Evolutionary conservation across 1,140 invertebrate species (phyloP).

Genomic region (Lasaia peninsularis): DNA sequence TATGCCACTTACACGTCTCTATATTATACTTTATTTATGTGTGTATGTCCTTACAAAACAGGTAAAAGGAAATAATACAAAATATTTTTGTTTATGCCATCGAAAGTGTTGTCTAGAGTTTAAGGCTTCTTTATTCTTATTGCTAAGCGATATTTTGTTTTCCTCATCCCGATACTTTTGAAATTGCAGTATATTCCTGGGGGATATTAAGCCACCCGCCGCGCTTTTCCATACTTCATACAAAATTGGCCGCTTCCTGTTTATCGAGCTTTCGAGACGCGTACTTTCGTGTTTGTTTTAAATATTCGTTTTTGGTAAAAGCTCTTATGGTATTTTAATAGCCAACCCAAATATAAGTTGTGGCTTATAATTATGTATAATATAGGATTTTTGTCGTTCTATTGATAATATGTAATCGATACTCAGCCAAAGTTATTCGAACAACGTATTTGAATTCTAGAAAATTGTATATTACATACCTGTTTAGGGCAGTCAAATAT

Average conservation of each 20-base stretch:
- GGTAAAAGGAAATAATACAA: no score
- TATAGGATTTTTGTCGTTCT: no score
- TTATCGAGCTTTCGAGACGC: constrained; percentile 30
- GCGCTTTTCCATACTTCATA: constrained; percentile 40
- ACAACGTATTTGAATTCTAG: no score
- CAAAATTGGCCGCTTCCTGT: constrained; percentile 45
- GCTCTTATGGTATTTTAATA: background rate
- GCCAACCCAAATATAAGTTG: no score
- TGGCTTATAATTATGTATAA: no score
- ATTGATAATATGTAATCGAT: no score
- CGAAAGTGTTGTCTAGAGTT: constrained; percentile 19
- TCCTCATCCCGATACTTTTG: constrained; percentile 38
- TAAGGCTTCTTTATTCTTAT: constrained; percentile 33
- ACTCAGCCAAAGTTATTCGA: no score
- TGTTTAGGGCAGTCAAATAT: no score
- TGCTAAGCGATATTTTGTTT: constrained; percentile 39
- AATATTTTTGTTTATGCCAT: constrained; percentile 17
- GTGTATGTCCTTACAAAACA: no score
- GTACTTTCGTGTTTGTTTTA: constrained; percentile 40
- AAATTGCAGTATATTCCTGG: constrained; percentile 47
- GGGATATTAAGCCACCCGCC: constrained; percentile 47
- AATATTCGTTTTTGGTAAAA: constrained; percentile 29
- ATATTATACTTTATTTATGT: no score
- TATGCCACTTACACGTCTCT: no score
- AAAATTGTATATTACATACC: no score